These are phyloP conservation scores for Anas acuta DNA, from an alignment of 2,797 vertebrate species.

Conservation along the genomic window DNA sequence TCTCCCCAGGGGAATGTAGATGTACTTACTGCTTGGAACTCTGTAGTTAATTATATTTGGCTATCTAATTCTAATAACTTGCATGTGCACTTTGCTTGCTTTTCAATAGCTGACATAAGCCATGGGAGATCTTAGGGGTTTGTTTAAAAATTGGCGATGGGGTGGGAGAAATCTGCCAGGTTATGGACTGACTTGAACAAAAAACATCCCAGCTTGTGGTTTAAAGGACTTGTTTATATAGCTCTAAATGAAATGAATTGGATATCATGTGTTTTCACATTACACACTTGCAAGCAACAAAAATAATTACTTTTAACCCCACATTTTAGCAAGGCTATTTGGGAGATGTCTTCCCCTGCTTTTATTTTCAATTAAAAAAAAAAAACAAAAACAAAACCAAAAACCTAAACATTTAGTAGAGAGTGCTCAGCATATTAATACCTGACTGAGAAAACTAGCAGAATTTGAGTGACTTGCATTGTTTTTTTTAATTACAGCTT, in stretches of 20 bases:
- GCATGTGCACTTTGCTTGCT: slow-evolving; percentile 49
- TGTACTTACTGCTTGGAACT: slow-evolving; percentile 50
- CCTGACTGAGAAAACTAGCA: slow-evolving; percentile 35
- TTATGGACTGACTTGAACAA: not conserved
- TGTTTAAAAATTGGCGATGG: not conserved
- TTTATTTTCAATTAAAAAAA: slow-evolving; percentile 23
- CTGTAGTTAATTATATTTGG: slow-evolving; percentile 43
- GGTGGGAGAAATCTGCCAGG: not conserved
- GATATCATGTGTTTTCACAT: not conserved
- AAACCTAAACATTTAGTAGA: not conserved
- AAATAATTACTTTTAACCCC: not conserved
- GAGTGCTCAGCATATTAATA: slow-evolving; percentile 30
- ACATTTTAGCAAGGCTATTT: slow-evolving; percentile 15
- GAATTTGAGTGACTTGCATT: slow-evolving; percentile 27
- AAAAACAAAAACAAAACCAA: not conserved
- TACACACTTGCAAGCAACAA: slow-evolving; percentile 22
- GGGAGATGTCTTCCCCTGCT: not conserved
- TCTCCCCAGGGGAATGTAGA: slow-evolving; percentile 2
- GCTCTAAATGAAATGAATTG: not conserved
- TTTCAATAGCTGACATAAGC: slow-evolving; percentile 28
- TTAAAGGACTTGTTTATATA: not conserved
- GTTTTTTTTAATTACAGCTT: slow-evolving; percentile 25
- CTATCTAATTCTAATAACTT: slow-evolving; percentile 41
- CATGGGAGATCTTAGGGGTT: slow-evolving; percentile 26
- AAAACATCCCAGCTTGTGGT: not conserved